Evolutionary conservation across 2,888 invertebrate species (phyloP).

Genomic region (Epinotia demarniana): DNA sequence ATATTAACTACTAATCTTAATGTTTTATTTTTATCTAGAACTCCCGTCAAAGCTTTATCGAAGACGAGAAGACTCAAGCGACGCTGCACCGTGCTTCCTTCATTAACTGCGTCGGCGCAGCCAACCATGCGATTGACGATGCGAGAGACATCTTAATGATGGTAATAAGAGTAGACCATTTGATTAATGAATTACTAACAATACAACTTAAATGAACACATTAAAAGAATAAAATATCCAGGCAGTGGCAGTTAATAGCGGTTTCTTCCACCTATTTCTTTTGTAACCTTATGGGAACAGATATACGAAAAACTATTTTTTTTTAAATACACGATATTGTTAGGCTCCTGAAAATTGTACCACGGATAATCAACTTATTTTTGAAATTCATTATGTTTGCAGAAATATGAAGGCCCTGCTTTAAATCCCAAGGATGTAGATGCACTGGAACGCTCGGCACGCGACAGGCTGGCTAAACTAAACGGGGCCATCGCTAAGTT

Average conservation of each 20-base stretch:
- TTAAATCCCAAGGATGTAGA: constrained; percentile 51
- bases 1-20: no score
- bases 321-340: no score
- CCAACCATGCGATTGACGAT: constrained; percentile 55
- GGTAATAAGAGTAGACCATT: constrained; percentile 41
- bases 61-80: constrained; percentile 64
- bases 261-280: no score
- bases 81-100: constrained; percentile 66
- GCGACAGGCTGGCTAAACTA: constrained; percentile 64
- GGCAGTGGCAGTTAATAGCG: no score
- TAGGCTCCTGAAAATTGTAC: no score
- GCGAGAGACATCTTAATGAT: constrained; percentile 53
- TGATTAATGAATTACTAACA: no score
- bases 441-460: constrained; percentile 56
- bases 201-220: no score
- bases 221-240: no score
- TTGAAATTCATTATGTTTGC: not conserved
- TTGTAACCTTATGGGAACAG: no score
- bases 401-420: constrained; percentile 58
- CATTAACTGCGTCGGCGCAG: constrained; percentile 60
- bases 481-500: constrained; percentile 72
- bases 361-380: no score
- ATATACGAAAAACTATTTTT: no score
- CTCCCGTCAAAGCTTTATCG: constrained; percentile 69
- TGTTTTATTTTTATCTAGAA: constrained; percentile 53